Base-by-base conservation (phyloP, 2,797 vertebrate species). In the Chelonia mydas region DNA sequence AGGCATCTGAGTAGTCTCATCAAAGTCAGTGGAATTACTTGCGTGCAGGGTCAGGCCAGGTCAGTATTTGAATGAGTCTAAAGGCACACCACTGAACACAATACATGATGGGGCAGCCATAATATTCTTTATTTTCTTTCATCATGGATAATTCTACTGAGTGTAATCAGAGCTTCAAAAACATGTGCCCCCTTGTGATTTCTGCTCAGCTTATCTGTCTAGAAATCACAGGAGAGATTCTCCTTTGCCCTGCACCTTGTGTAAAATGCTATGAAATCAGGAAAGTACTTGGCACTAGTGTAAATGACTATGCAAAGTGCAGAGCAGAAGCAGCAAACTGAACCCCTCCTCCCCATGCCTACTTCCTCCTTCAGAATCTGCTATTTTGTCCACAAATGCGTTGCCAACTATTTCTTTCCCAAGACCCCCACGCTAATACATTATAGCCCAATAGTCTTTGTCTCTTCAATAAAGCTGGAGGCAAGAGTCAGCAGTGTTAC, bases 81-180 rank as follows among this genome's bases (percentile, higher is more conserved):
- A 47, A 86, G 54, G 21, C 59, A 33, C 11, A n/a, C 7, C 79
- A 8, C 86, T 72, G 1, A 81, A n/a, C 6, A n/a, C 54, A 95
- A 7, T 53, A n/a, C 16, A 6, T 6, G 19, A 53, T 5, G 76
- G n/a, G 37, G 37, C 57, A 74, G 33, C 1, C 0, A 0, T 31
- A n/a, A 21, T 80, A 87, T 5, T 49, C 74, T 76, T 45, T 74
- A 41, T 74, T 45, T 76, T 76, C 45, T 76, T 47, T 41, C 41
- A 76, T 76, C 41, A 23, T 37, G 1, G 49, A 82, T 19, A 49
- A 13, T 33, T 76, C 86, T 81, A 11, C 49, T 53, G 6, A n/a
- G 6, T 51, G 4, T 19, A 5, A 11, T 65, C n/a, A 47, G 72
- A 41, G 25, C 41, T 47, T 47, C 25, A 76, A 65, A 28, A 88